phyloP scores from a whole-genome alignment of 2,888 invertebrate genomes.

The Diaperis boleti region DNA sequence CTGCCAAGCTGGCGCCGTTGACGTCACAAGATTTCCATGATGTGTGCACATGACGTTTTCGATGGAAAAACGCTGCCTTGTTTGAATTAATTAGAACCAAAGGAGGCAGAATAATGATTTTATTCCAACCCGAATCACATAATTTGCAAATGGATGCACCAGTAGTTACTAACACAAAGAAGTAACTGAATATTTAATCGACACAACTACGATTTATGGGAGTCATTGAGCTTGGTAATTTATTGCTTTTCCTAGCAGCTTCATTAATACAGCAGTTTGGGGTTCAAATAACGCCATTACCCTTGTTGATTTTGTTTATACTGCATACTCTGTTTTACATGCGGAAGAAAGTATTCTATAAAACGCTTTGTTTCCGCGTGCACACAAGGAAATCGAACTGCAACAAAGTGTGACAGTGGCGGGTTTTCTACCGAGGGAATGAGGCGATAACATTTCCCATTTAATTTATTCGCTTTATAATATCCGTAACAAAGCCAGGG shows the following conservation, averaged over 20 bases:
- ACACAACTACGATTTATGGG: neutral
- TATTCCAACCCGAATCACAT: too few relatives aligned
- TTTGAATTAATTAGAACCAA: constrained; percentile 23
- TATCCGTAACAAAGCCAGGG: constrained; percentile 7
- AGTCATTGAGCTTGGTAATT: neutral
- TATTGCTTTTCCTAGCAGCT: neutral
- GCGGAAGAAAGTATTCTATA: too few relatives aligned
- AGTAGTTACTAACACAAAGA: too few relatives aligned
- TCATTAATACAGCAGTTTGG: neutral
- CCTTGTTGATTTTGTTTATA: neutral
- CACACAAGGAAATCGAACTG: too few relatives aligned
- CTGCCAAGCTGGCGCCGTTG: constrained; percentile 54
- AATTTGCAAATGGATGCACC: neutral
- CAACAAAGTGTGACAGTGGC: too few relatives aligned
- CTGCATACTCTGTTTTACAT: too few relatives aligned
- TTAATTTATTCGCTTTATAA: constrained; percentile 15
- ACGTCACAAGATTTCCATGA: constrained; percentile 46
- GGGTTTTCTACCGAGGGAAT: too few relatives aligned
- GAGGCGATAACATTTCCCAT: constrained; percentile 6
- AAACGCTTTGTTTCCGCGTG: too few relatives aligned
- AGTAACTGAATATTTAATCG: neutral
- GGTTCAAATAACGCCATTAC: too few relatives aligned
- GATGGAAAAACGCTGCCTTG: constrained; percentile 9
- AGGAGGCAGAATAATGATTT: neutral
- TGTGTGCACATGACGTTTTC: constrained; percentile 14